A percentile compares a stretch with the other conserved stretches of the same genome.
Evolutionary conservation across 1,140 invertebrate genomes (phyloP).

Genomic region (Zaprionus camerounensis): DNA sequence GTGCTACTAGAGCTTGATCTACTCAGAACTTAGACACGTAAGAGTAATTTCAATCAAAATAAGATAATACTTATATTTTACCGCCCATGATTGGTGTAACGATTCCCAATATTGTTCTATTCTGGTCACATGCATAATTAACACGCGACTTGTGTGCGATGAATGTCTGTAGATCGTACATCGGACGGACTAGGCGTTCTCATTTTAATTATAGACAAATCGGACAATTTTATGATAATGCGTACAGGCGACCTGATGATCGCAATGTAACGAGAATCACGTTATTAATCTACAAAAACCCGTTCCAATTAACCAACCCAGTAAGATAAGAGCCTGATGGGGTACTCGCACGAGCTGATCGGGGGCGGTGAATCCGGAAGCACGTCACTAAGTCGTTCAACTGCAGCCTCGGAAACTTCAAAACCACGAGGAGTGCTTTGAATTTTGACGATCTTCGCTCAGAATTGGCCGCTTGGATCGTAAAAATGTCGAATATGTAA

Average conservation of each 20-base stretch:
- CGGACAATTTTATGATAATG: constrained; percentile 40
- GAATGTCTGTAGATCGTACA: constrained; percentile 13
- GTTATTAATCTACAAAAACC: constrained; percentile 42
- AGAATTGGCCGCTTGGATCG: constrained; percentile 40
- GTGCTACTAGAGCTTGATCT: background rate
- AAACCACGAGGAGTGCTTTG: constrained; percentile 21
- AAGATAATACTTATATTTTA: constrained; percentile 24
- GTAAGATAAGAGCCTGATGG: constrained; percentile 3
- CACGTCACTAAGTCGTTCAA: constrained; percentile 31
- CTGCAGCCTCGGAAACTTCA: constrained; percentile 5
- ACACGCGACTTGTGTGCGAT: constrained; percentile 38
- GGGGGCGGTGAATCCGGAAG: constrained; percentile 8
- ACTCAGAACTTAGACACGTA: constrained; percentile 21
- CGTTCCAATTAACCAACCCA: constrained; percentile 29
- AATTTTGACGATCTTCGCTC: constrained; percentile 51
- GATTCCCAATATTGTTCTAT: constrained; percentile 4
- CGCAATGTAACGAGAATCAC: constrained; percentile 3
- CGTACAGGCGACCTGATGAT: constrained; percentile 15
- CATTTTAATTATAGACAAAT: constrained; percentile 62
- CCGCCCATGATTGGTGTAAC: background rate
- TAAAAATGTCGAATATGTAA: constrained; percentile 65
- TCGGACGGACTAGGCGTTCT: constrained; percentile 21
- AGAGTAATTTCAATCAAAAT: constrained; percentile 8
- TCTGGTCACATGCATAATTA: constrained; percentile 21
- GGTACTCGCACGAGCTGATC: background rate